Evolutionary conservation across 2,113 vertebrate genomes (phyloP), one percentile per base, ranked within the genome.

Genomic region (Odobenus rosmarus): DNA sequence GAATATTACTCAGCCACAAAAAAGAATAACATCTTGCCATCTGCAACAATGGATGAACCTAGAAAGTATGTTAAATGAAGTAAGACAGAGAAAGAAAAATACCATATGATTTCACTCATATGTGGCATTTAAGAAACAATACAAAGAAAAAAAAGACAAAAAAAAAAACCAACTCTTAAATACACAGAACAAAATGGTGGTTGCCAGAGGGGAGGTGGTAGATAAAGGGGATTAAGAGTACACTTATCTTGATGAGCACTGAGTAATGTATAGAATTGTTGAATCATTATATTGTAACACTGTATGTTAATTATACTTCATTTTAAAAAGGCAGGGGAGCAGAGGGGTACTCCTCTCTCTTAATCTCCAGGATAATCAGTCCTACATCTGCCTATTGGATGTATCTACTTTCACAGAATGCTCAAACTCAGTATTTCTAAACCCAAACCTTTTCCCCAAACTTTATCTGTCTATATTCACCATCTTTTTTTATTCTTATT

Each of bases 391-490:
- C 67, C 82, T 67, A 4, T 39, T 28, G 18, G 57, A 53, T 76
- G 1, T 46, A 77, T 51, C 12, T 26, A 36, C 26, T 31, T 84
- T 83, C 62, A 59, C 42, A 84, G 69, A 92, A 86, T 74, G 59
- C 28, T 92, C 76, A 90, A 88, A 90, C 31, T 92, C 57, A 83
- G 5, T 39, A 64, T 33, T 10, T 77, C 74, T 83, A 81, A 96
- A 94, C 33, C 28, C n/a, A 95, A 96, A 92, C 1, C n/a, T 95
- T 79, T 67, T 87, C 59, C 42, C 49, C 36, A 89, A 90, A 84
- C 13, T 11, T 79, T 81, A 59, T 81, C 53, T 90, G 36, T 42
- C 67, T 69, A 77, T 18, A 90, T 46, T 76, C 39, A 61, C 3
- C 53, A 84, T 88, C 83, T 90, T 84, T 69, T n/a, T 33, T n/a